A percentile compares a stretch with the other conserved stretches of the same genome.
Evolutionary conservation across 2,113 vertebrate species (phyloP).

Genomic region (Phaethon lepturus): DNA sequence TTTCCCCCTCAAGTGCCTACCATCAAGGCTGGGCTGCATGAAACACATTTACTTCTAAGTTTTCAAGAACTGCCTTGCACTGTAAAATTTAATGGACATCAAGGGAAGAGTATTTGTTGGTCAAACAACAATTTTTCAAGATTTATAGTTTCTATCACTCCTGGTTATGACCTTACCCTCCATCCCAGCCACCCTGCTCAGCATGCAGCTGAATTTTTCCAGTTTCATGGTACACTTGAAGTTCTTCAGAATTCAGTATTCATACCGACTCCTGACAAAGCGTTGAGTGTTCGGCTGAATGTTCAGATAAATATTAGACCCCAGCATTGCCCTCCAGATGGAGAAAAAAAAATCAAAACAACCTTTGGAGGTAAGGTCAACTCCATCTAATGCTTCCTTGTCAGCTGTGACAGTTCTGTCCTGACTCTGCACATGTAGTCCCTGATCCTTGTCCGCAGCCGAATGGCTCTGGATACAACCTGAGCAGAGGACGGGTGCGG

Average conservation of each 20-base stretch:
- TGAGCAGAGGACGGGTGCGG: background rate
- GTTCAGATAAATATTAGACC: slow-evolving; percentile 53
- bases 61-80: background rate
- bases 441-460: background rate
- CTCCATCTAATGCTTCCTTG: background rate
- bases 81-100: slow-evolving; percentile 64
- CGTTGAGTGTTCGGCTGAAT: slow-evolving; percentile 30
- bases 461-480: background rate
- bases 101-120: slow-evolving; percentile 51
- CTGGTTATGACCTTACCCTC: slow-evolving; percentile 39
- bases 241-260: slow-evolving; percentile 65
- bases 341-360: slow-evolving; percentile 29
- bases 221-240: slow-evolving; percentile 58
- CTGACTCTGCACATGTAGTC: background rate
- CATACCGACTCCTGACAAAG: slow-evolving; percentile 59
- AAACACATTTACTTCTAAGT: slow-evolving; percentile 9
- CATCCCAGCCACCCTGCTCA: slow-evolving; percentile 41
- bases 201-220: slow-evolving; percentile 66
- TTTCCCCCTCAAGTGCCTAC: background rate
- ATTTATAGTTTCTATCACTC: slow-evolving; percentile 65
- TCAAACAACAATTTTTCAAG: slow-evolving; percentile 52
- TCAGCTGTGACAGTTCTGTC: background rate
- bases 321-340: background rate
- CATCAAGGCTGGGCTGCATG: background rate
- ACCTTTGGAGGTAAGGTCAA: slow-evolving; percentile 8